A percentile compares a stretch with the other conserved stretches of the same genome.
Conservation (phyloP, 2,888 invertebrate genomes). For the Macroteleia sp. region DNA sequence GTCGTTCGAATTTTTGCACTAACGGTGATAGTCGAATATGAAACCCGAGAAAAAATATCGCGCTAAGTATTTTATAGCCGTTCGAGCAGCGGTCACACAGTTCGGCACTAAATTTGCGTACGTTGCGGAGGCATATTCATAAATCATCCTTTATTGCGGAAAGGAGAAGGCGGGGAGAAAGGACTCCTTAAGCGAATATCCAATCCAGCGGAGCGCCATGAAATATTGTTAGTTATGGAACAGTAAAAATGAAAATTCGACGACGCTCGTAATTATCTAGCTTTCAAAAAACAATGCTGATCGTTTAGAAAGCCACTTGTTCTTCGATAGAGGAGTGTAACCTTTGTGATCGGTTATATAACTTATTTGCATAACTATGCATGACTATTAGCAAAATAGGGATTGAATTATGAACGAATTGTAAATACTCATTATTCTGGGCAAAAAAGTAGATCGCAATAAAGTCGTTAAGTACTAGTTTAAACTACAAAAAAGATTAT, state of each 20-base stretch:
- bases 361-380: slow-evolving; percentile 17
- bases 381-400: not conserved
- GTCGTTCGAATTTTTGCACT: slow-evolving; percentile 10
- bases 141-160: slow-evolving; percentile 61
- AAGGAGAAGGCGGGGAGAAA: slow-evolving; percentile 44
- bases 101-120: slow-evolving; percentile 61
- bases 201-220: slow-evolving; percentile 39
- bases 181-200: slow-evolving; percentile 45
- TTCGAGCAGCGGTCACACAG: slow-evolving; percentile 61
- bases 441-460: too few species aligned
- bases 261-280: slow-evolving; percentile 39
- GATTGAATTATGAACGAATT: too few species aligned
- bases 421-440: too few species aligned
- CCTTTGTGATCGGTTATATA: not conserved
- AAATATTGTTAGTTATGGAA: slow-evolving; percentile 53
- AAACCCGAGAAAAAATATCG: slow-evolving; percentile 47
- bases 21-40: slow-evolving; percentile 24
- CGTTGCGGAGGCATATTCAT: slow-evolving; percentile 58
- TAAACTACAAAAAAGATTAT: too few species aligned
- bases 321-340: not conserved
- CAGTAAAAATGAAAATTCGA: slow-evolving; percentile 49
- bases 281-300: slow-evolving; percentile 36
- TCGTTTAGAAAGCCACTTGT: slow-evolving; percentile 28
- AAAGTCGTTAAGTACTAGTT: too few species aligned
- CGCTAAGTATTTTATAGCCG: slow-evolving; percentile 62